A percentile compares a stretch with the other conserved stretches of the same genome.
These are phyloP conservation scores for Cyrtonyx montezumae DNA, from an alignment of 2,113 vertebrate genomes.

Conservation along the genomic window DNA sequence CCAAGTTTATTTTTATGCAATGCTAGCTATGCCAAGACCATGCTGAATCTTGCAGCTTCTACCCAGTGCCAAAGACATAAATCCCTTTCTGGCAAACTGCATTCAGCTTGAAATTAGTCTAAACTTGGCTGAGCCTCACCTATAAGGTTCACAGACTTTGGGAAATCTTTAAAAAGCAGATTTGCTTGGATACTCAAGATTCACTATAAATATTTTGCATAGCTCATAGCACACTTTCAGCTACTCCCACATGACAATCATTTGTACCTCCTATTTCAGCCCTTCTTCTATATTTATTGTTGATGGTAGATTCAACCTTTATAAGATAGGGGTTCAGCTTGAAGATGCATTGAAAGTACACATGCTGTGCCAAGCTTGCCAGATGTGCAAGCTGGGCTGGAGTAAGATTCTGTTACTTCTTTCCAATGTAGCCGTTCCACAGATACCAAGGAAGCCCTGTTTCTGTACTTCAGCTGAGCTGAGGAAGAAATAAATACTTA, in stretches of 20 bases:
- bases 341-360: not conserved
- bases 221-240: not conserved
- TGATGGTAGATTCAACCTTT: not conserved
- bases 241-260: conserved; percentile 1
- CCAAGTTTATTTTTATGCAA: not conserved
- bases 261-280: not conserved
- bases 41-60: conserved; percentile 22
- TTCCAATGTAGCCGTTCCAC: not conserved
- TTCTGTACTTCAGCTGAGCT: not conserved
- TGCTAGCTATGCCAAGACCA: not conserved
- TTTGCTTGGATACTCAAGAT: not conserved
- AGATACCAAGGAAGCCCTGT: not conserved
- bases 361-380: not conserved
- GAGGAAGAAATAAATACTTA: not conserved
- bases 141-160: conserved; percentile 15
- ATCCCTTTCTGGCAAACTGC: not conserved
- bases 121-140: conserved; percentile 25
- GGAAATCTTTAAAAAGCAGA: conserved; percentile 6
- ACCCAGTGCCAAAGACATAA: conserved; percentile 34
- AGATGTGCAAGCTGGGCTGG: not conserved
- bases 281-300: not conserved
- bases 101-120: not conserved
- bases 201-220: conserved; percentile 29
- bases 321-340: not conserved
- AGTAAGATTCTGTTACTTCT: not conserved